Base-by-base conservation (phyloP, 1,140 invertebrate species). In the Macrosteles quadrilineatus region DNA sequence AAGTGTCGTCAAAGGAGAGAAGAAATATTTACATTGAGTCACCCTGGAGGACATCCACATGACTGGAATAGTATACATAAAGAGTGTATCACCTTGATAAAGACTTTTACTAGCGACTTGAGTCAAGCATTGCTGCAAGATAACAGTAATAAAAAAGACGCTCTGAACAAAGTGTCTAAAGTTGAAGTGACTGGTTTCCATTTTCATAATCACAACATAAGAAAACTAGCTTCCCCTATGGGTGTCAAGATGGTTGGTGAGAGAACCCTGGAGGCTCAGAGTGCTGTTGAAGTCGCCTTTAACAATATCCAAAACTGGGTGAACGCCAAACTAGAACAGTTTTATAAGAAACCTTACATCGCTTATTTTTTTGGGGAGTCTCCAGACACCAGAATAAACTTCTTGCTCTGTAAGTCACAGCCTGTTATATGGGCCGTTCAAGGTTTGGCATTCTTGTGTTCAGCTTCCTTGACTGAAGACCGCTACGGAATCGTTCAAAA, bases 401-500 rank as follows among this genome's bases (percentile, higher is more conserved):
- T 67, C 50, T 21, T 66, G 17, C 23, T 68, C 17, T 55, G 43
- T 65, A 36, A 90, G 75, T 85, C 85, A n/a, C 85, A 91, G 75
- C 82, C 86, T 0, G 83, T 92, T 14, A 85, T 89, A 64, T 91
- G 89, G 87, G 83, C 87, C 1, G 83, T 83, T 17, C 88, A 92
- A 80, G 87, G 88, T 1, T 81, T 94, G 50, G 86, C 91, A 0
- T 83, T 85, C 30, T 78, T 94, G 19, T 84, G 85, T 31, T 85
- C 86, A 1, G 80, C 85, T 36, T 93, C 92, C 0, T 77, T 92
- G 2, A 84, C 73, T 9, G 91, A 94, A 81, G 92, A 94, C 80
- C 85, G 83, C 67, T 93, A 87, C 81, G 92, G 92, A 47, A 86
- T 94, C 55, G 90, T 91, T 2, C 92, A 93, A 76, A 90, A 89